Base-by-base conservation (phyloP, 2,888 invertebrate species). In the Venusia cambrica region DNA sequence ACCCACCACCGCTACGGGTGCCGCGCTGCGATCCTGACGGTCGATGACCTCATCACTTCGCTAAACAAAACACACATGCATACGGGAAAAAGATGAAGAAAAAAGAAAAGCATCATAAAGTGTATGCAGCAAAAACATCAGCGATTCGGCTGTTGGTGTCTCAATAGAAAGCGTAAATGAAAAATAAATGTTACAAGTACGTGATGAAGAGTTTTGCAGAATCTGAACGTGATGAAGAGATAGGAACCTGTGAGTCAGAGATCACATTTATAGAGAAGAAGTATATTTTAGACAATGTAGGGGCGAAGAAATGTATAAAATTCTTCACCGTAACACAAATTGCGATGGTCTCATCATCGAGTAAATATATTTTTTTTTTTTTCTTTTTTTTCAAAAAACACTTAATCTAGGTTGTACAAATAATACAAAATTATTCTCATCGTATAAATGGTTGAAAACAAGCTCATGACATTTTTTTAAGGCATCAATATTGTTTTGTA, bases 1-100 rank as follows among this genome's bases (percentile, higher is more conserved):
- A 72, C 73, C 1, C 68, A 73, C 39, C 59, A 61, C 18, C 45
- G 57, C 11, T 49, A 37, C 2, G 68, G 73, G 0, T 74, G 74
- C 42, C 48, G 48, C 5, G 74, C 73, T 0, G 53, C 57, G 1
- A 48, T 75, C 11, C 52, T 53, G 21, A 73, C 74, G 0, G 18
- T 64, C 0, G 56, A 68, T 5, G 57, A 67, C 10, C 42, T 57
- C 10, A 61, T 72, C 3, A 48, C 68, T 1, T 38, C 41, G 2
- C 11, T 50, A 2, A 58, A 53, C 31, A 44, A 50, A 3, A 28
- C 41, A 1, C 63, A 64, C 33, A 46, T 44, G 20, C 62, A 59
- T 26, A 32, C 39, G 3, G 26, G 44, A 1, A 45, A 29, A 10
- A 14, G 5, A 3, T 6, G 13, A 20, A 8, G 5, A 7, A 0